These are phyloP conservation scores for Oeneis ivallda DNA, from an alignment of 2,888 invertebrate species.

Conservation along the genomic window DNA sequence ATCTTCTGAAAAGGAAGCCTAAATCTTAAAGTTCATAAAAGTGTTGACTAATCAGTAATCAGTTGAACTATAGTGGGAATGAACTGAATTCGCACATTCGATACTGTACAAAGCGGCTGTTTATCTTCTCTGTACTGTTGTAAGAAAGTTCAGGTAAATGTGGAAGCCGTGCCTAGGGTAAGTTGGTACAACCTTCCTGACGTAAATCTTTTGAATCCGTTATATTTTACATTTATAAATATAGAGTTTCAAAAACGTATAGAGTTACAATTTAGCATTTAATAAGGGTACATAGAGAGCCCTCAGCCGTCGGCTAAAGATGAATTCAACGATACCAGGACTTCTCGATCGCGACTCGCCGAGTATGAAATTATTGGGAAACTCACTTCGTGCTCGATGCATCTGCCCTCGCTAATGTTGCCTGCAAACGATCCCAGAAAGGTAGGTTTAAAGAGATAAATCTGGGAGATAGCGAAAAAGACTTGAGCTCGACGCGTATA, in stretches of 20 bases:
- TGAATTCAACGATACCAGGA: conserved; percentile 61
- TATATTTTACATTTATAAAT: too few species aligned
- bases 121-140: too few species aligned
- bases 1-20: too few species aligned
- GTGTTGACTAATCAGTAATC: too few species aligned
- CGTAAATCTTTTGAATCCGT: conserved; percentile 6
- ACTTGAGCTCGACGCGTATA: conserved; percentile 54
- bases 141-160: too few species aligned
- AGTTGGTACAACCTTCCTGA: too few species aligned
- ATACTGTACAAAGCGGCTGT: too few species aligned
- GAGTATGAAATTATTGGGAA: conserved; percentile 79
- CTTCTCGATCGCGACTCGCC: conserved; percentile 63
- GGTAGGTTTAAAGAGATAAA: conserved; percentile 71
- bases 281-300: conserved; percentile 67
- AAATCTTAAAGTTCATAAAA: too few species aligned
- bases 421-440: conserved; percentile 65
- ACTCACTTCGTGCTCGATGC: conserved; percentile 76
- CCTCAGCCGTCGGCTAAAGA: conserved; percentile 73
- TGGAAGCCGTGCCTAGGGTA: too few species aligned
- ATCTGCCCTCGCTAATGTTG: conserved; percentile 69
- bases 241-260: conserved; percentile 47
- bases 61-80: too few species aligned
- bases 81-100: too few species aligned
- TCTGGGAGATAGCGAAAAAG: conserved; percentile 59
- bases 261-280: conserved; percentile 74